Percentiles rank a stretch among this genome's conserved stretches.
These are phyloP conservation scores for Polymixis lichenea DNA, from an alignment of 2,888 invertebrate species.

Conservation along the genomic window DNA sequence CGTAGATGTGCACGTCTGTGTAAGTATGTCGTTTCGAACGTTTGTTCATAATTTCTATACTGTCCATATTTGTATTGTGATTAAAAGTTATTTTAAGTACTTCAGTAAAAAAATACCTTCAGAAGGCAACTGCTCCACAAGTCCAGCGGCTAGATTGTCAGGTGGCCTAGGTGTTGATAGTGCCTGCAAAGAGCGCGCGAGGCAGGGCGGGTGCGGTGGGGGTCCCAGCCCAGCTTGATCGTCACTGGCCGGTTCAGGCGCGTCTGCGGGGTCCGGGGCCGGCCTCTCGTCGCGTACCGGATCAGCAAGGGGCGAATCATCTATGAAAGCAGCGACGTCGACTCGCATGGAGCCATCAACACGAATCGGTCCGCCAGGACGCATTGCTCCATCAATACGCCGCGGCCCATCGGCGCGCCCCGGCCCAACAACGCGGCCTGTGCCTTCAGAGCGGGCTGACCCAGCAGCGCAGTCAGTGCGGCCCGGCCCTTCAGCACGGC, in stretches of 20 bases:
- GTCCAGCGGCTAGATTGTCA: constrained; percentile 91
- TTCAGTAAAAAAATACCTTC: constrained; percentile 88
- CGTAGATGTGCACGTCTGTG: too few relatives aligned
- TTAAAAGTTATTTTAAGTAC: neutral
- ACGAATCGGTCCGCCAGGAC: constrained; percentile 36
- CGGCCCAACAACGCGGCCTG: neutral
- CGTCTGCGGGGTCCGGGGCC: neutral
- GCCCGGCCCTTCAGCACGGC: neutral
- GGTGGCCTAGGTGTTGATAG: constrained; percentile 91
- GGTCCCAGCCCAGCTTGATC: constrained; percentile 76
- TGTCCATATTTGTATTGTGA: neutral
- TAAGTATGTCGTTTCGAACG: too few relatives aligned
- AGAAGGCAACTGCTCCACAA: constrained; percentile 93
- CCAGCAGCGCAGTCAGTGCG: constrained; percentile 20
- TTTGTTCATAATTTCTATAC: too few relatives aligned
- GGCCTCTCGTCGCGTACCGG: neutral
- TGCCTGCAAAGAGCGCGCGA: constrained; percentile 91
- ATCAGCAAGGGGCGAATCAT: constrained; percentile 28
- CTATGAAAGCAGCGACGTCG: constrained; percentile 37
- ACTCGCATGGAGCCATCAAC: constrained; percentile 64
- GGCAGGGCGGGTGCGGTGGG: constrained; percentile 88
- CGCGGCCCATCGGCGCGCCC: neutral
- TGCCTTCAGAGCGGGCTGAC: constrained; percentile 1
- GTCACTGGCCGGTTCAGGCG: constrained; percentile 42
- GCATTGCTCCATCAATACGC: constrained; percentile 34